Evolutionary conservation across 2,888 invertebrate species (phyloP).

Genomic region (Tetanocera ferruginea): DNA sequence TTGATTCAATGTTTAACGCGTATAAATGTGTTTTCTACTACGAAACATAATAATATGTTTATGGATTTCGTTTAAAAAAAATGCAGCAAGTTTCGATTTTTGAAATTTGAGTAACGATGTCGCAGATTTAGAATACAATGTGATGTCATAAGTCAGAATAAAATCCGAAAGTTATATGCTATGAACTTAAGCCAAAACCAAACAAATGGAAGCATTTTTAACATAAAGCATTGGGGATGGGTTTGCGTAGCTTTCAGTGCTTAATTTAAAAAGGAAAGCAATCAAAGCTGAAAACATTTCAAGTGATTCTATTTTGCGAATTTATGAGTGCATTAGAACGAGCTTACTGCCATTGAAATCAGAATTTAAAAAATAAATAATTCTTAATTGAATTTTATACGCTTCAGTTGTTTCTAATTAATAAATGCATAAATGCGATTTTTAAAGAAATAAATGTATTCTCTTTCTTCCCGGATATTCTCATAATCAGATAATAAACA

Average conservation of each 20-base stretch:
- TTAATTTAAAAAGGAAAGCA: neutral
- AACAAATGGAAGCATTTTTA: too few relatives aligned
- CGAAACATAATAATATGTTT: neutral
- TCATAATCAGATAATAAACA: neutral
- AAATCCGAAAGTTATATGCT: neutral
- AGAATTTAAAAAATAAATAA: neutral
- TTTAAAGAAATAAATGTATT: neutral
- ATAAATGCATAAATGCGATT: neutral
- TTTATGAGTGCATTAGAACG: neutral
- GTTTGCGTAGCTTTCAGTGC: neutral
- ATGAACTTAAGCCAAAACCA: neutral
- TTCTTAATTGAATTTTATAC: neutral
- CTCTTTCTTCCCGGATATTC: neutral
- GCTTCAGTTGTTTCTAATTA: constrained; percentile 25
- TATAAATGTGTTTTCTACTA: neutral
- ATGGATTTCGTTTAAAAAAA: neutral
- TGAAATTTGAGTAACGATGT: too few relatives aligned
- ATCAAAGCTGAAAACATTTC: too few relatives aligned
- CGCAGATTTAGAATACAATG: neutral
- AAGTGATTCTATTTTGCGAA: neutral
- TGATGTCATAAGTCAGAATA: neutral
- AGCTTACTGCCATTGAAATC: neutral
- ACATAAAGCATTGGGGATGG: neutral
- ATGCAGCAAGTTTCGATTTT: neutral
- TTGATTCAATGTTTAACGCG: neutral